Evolutionary conservation across 2,888 invertebrate species (phyloP), one percentile per base, ranked within the genome.

Genomic region (Chaetoderma sp.): DNA sequence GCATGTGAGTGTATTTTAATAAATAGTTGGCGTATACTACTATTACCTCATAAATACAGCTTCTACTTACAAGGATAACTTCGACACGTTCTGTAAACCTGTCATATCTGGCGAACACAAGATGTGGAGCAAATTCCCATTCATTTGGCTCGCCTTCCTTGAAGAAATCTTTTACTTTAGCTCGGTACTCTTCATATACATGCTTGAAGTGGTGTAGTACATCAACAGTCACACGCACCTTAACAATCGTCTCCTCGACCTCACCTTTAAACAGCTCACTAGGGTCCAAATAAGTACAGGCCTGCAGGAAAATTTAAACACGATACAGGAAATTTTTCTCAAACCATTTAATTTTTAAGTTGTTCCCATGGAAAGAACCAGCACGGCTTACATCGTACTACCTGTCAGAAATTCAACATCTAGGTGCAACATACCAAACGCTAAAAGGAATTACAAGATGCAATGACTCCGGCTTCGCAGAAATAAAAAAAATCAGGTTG

Each of bases 251-350:
- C 88, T 97, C 97, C 82, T 96, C 96, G 45, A 96, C 93, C 78
- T 97, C 97, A 74, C 95, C 95, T 84, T 96, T 96, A 83, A 98
- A 97, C 66, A 97, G 90, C 0, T 96, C 94, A 2, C 93, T 91
- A 0, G 96, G 95, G 82, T 96, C 96, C 75, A 97, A 89, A 86
- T 93, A 97, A 78, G 92, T 91, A 80, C 93, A 92, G 0, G 94
- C 95, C 93, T 94, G 79, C 63, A 88, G 60, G 67, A 72, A 45
- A 36, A 67, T 45, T 59, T 28, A 42, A 52, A 39, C 25, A 54
- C 1, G 4, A 32, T n/a, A 39, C 10, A 39, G n/a, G 10, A 39
- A 39, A 39, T 39, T 39, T n/a, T 39, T 39, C n/a, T 39, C 10
- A 39, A 39, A 39, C 10, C n/a, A n/a, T 13, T 13, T 13, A 39